Evolutionary conservation across 2,888 invertebrate species (phyloP), one percentile per base, ranked within the genome.

Genomic region (Apantesis nais): DNA sequence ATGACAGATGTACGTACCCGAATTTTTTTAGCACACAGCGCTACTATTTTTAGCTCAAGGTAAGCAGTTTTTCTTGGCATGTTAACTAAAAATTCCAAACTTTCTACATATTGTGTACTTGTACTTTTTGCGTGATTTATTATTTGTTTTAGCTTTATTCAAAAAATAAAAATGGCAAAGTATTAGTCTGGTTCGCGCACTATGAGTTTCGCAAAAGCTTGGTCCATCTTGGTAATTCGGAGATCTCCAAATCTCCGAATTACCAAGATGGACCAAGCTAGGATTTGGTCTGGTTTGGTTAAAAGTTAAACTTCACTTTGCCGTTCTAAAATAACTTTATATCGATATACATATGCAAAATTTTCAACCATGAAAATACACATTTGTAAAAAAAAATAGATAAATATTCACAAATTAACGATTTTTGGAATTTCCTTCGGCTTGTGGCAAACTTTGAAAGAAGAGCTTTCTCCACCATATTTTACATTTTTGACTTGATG

Each of bases 1-100:
- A 61, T 61, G 60, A 62, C 37, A 37, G 11, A 62, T 62, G 61
- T 62, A 73, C 68, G 72, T 68, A 78, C 67, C 41, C 41, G 29
- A 29, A 29, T 58, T 29, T 58, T 58, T 58, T 29, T 29, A 58
- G 29, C 58, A 58, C 58, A 16, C 29, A 58, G 16, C 25, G 25
- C 25, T 25, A 55, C 55, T 55, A 58, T 58, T 29, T 29, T 58
- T 58, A 58, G 58, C 58, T 29, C 58, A 58, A 58, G 58, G 58
- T 58, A 58, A 58, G 16, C 29, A 58, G 29, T 58, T 58, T 55
- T 58, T 58, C 58, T 58, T 58, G 29, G 58, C 58, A 58, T 58
- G 25, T 58, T 58, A 58, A 58, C 58, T 58, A 29, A 55, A 58
- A 58, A 58, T 29, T 58, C 29, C 29, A 29, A 58, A 58, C 29